Base-by-base conservation (phyloP, 2,797 vertebrate species). In the Calcarius lapponicus region DNA sequence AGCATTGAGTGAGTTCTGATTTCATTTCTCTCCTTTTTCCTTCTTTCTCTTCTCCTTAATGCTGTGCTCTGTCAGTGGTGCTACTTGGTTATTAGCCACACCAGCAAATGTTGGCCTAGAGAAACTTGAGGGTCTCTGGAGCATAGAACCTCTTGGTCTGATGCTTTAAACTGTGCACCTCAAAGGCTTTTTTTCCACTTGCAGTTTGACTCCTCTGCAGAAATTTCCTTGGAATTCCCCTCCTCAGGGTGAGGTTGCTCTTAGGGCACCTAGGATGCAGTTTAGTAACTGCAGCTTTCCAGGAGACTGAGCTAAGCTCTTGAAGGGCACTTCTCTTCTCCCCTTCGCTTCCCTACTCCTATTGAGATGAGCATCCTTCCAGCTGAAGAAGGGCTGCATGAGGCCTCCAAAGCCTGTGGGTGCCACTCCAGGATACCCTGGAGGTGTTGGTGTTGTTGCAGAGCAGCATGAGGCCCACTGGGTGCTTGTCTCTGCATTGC, bases 1-100 rank as follows among this genome's bases (percentile, higher is more conserved):
- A 99, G 98, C 98, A 99, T 99, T 60, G 99, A 99, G 99, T 99
- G 98, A 99, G 99, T 97, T 89, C 97, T 85, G 74, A 76, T 96
- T 97, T 94, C 19, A 45, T 92, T 97, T 94, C 87, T 85, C 80
- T 95, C 82, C 76, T 93, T 90, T 91, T 78, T 91, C 86, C 96
- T 95, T 94, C 96, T 96, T 94, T 97, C 91, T 96, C 94, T 96
- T 95, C 95, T 97, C 97, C 97, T 97, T 96, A 36, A 90, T 94
- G 69, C 92, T 95, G 84, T 93, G 96, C 95, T 86, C 91, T 60
- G 67, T 95, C 93, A 91, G 80, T 95, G 95, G 80, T 91, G 66
- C 92, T 89, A 60, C 76, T 94, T 87, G 92, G 61, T 93, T 94
- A 83, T 93, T 92, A 92, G 90, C 96, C 81, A 87, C 72, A 62